Conservation (phyloP, 1,140 invertebrate species). For the Brachionus rotundiformis region DNA sequence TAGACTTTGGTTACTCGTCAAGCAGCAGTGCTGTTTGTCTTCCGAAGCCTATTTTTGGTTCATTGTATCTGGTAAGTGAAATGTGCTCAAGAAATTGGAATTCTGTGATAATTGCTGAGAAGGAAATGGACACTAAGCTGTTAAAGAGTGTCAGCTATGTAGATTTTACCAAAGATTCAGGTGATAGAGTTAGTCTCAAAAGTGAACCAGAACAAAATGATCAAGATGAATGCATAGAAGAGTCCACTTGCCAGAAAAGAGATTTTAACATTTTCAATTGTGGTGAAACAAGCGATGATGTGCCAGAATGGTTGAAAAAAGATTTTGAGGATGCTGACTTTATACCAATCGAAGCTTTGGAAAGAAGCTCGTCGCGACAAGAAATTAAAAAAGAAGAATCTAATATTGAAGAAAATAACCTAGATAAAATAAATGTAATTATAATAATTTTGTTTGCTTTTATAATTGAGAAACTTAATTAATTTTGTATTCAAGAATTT, state of each 20-base stretch:
- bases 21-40: conserved; percentile 55
- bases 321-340: conserved; percentile 46
- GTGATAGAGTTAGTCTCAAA: background rate
- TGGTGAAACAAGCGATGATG: background rate
- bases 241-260: conserved; percentile 10
- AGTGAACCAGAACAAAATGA: background rate
- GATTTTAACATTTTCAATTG: background rate
- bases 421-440: background rate
- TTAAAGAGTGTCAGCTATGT: conserved; percentile 18
- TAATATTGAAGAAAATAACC: background rate
- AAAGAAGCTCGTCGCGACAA: background rate
- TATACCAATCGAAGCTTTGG: conserved; percentile 31
- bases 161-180: background rate
- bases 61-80: conserved; percentile 60
- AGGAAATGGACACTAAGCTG: conserved; percentile 4
- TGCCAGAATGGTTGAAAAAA: conserved; percentile 47
- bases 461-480: background rate
- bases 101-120: conserved; percentile 61
- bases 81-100: conserved; percentile 59
- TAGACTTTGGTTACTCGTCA: conserved; percentile 50
- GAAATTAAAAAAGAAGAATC: background rate
- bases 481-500: background rate
- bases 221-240: background rate
- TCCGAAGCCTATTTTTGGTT: conserved; percentile 62
- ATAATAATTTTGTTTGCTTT: background rate